Evolutionary conservation across 2,888 invertebrate species (phyloP).

Genomic region (Drosophila nigricruria): DNA sequence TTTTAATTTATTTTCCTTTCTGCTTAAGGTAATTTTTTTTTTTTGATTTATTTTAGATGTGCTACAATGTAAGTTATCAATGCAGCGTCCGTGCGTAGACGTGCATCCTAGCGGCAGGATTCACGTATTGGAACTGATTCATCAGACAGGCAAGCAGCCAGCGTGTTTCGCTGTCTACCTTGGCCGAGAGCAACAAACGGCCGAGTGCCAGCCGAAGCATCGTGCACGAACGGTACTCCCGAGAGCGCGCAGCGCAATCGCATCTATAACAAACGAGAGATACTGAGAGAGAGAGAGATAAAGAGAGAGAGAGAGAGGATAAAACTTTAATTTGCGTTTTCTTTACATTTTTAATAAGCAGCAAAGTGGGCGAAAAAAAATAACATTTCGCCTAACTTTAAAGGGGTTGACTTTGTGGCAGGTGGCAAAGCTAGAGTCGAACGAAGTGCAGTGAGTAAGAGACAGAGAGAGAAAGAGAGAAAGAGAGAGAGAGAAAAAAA

Average conservation of each 20-base stretch:
- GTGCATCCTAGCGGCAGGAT: constrained; percentile 80
- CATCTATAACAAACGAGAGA: background rate
- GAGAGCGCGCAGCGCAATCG: constrained; percentile 35
- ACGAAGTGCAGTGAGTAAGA: background rate
- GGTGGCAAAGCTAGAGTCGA: constrained; percentile 39
- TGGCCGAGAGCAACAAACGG: constrained; percentile 30
- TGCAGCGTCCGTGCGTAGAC: constrained; percentile 50
- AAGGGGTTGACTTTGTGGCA: constrained; percentile 57
- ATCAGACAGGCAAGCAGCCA: constrained; percentile 38
- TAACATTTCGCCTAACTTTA: constrained; percentile 14
- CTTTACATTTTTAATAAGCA: constrained; percentile 70
- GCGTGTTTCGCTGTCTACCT: constrained; percentile 40
- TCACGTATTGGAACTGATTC: constrained; percentile 80
- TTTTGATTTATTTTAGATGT: constrained; percentile 64
- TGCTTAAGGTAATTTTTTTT: constrained; percentile 43
- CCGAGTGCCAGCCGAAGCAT: constrained; percentile 33
- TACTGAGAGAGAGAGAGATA: background rate
- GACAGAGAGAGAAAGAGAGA: constrained; percentile 8
- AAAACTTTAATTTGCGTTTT: constrained; percentile 73
- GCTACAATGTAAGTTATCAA: constrained; percentile 62
- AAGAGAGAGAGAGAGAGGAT: constrained; percentile 28
- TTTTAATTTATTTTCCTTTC: constrained; percentile 36
- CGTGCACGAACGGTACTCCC: constrained; percentile 16
- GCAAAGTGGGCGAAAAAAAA: constrained; percentile 38
- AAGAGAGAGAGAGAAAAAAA: constrained; percentile 13